Evolutionary conservation across 2,113 vertebrate genomes (phyloP).

Genomic region (Nasalis larvatus): DNA sequence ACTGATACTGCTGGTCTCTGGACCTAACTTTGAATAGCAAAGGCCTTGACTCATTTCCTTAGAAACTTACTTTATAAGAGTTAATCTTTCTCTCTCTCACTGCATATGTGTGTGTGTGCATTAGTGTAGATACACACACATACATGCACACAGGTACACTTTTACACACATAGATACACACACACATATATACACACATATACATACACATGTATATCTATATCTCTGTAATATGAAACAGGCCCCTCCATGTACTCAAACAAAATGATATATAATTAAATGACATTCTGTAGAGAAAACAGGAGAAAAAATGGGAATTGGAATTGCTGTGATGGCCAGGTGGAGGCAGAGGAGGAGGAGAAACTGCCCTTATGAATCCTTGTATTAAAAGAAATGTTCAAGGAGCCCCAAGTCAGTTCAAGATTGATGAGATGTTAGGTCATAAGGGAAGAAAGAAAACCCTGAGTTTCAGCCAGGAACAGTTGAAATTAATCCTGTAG

Average conservation of each 20-base stretch:
- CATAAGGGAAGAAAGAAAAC: background rate
- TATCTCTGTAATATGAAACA: background rate
- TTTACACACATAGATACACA: too few species aligned
- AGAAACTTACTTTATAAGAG: background rate
- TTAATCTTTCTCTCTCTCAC: background rate
- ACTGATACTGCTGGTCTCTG: background rate
- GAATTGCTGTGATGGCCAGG: background rate
- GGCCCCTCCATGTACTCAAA: background rate
- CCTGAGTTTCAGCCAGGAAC: background rate
- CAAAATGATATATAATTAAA: background rate
- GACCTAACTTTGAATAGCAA: background rate
- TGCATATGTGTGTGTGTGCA: too few species aligned
- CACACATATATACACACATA: too few species aligned
- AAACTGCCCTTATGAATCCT: background rate
- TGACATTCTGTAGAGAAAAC: background rate
- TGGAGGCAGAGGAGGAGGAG: too few species aligned
- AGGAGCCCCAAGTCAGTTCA: background rate
- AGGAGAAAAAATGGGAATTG: background rate
- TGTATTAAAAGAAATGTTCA: background rate
- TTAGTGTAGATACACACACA: too few species aligned
- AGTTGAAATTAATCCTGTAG: background rate
- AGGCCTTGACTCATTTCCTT: background rate
- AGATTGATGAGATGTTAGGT: background rate
- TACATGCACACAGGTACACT: too few species aligned
- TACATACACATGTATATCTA: background rate